Evolutionary conservation across 2,797 vertebrate species (phyloP).

Genomic region (Ctenosaura bakeri): DNA sequence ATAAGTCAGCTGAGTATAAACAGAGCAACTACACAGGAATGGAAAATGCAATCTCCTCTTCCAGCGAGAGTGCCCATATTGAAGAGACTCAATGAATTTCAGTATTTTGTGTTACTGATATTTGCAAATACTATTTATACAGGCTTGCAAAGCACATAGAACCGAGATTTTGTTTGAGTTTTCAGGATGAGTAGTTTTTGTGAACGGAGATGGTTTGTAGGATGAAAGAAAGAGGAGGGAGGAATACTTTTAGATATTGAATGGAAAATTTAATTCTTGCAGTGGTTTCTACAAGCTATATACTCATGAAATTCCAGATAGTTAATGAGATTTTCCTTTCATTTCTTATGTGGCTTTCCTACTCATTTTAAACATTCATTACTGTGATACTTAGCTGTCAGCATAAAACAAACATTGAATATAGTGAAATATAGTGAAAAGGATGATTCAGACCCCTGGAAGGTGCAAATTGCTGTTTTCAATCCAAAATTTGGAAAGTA

Average conservation of each 20-base stretch:
- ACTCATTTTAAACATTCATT: slow-evolving; percentile 25
- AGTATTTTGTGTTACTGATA: neutral
- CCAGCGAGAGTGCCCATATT: neutral
- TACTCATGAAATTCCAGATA: slow-evolving; percentile 44
- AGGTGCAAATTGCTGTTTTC: no score
- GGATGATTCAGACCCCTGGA: no score
- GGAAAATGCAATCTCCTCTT: neutral
- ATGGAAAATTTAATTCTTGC: slow-evolving; percentile 35
- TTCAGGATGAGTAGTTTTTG: neutral
- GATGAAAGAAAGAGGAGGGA: neutral
- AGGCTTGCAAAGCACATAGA: neutral
- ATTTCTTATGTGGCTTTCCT: neutral
- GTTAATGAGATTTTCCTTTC: slow-evolving; percentile 29
- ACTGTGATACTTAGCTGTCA: neutral
- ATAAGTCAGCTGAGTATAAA: neutral
- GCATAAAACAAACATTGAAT: no score
- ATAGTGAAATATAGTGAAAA: no score
- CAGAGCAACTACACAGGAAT: neutral
- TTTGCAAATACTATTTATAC: slow-evolving; percentile 5
- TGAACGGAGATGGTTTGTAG: slow-evolving; percentile 3
- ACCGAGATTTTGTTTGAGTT: slow-evolving; percentile 38
- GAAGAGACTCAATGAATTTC: neutral
- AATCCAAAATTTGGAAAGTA: no score
- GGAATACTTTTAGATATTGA: slow-evolving; percentile 13
- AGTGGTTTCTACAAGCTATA: slow-evolving; percentile 31